Conservation (phyloP, 2,888 invertebrate species). For the Synergus gifuensis region DNA sequence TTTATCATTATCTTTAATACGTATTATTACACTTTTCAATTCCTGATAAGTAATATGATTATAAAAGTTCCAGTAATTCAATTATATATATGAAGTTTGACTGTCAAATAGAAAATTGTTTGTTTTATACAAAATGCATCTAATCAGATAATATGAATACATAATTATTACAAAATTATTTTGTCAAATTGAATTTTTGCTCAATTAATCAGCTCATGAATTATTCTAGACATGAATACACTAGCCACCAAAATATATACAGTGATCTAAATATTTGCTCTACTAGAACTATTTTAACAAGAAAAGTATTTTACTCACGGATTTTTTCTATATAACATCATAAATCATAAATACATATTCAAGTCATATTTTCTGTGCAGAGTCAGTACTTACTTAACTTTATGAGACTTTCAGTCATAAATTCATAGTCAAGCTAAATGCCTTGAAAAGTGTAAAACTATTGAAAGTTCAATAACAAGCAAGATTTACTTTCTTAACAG, state of each 20-base stretch:
- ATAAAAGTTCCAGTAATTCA: background rate
- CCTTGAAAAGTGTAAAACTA: background rate
- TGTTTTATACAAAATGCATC: background rate
- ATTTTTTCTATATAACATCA: background rate
- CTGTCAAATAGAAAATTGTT: background rate
- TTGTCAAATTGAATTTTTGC: too few species aligned
- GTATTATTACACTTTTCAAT: background rate
- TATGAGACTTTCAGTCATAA: constrained; percentile 20
- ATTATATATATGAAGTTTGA: background rate
- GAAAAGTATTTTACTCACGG: background rate
- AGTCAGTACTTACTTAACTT: background rate
- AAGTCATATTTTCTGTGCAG: constrained; percentile 4
- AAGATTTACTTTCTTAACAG: constrained; percentile 77
- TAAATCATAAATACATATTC: background rate
- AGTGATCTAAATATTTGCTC: background rate
- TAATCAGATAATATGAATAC: too few species aligned
- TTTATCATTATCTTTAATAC: background rate
- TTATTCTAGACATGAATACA: background rate
- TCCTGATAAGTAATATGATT: too few species aligned
- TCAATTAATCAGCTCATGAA: too few species aligned
- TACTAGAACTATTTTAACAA: background rate
- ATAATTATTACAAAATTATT: too few species aligned
- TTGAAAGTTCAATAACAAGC: background rate
- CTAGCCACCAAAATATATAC: background rate
- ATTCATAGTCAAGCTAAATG: background rate